These are phyloP conservation scores for Isoperla grammatica DNA, from an alignment of 2,888 invertebrate genomes.

Conservation along the genomic window DNA sequence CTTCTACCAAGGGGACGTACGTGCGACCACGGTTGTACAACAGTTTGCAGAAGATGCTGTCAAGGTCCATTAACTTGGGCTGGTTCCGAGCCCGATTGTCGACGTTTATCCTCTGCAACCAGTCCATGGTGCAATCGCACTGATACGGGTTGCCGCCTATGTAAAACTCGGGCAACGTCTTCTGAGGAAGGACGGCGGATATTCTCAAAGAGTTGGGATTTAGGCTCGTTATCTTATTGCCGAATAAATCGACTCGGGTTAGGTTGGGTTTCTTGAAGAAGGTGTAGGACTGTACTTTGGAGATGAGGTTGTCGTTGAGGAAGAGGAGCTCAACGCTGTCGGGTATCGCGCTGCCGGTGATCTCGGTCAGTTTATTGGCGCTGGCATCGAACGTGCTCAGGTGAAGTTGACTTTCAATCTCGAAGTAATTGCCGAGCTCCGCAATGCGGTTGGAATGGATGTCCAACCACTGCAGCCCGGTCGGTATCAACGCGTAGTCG, in stretches of 20 bases:
- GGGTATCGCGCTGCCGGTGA: slow-evolving; percentile 76
- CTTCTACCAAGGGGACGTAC: slow-evolving; percentile 69
- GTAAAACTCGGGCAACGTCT: slow-evolving; percentile 72
- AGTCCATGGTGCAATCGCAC: slow-evolving; percentile 88
- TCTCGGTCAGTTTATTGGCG: slow-evolving; percentile 72
- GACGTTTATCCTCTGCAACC: slow-evolving; percentile 74
- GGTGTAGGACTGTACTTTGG: slow-evolving; percentile 78
- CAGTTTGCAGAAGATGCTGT: slow-evolving; percentile 75
- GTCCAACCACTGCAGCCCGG: slow-evolving; percentile 77
- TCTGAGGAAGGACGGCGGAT: slow-evolving; percentile 66
- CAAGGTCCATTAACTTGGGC: slow-evolving; percentile 75
- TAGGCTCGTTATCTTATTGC: slow-evolving; percentile 69
- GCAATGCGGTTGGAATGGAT: slow-evolving; percentile 78
- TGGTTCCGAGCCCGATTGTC: slow-evolving; percentile 69
- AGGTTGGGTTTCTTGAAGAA: slow-evolving; percentile 83
- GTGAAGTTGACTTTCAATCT: slow-evolving; percentile 72
- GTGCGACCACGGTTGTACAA: slow-evolving; percentile 69
- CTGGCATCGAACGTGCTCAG: slow-evolving; percentile 77
- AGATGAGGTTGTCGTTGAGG: slow-evolving; percentile 73
- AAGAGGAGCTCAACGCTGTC: slow-evolving; percentile 74
- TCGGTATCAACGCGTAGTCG: slow-evolving; percentile 80
- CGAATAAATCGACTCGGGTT: slow-evolving; percentile 73
- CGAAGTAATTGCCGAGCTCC: slow-evolving; percentile 78
- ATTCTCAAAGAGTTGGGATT: slow-evolving; percentile 71
- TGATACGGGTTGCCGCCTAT: slow-evolving; percentile 80